Conservation (phyloP, 2,888 invertebrate species). For the Phrixothrix hirtus region DNA sequence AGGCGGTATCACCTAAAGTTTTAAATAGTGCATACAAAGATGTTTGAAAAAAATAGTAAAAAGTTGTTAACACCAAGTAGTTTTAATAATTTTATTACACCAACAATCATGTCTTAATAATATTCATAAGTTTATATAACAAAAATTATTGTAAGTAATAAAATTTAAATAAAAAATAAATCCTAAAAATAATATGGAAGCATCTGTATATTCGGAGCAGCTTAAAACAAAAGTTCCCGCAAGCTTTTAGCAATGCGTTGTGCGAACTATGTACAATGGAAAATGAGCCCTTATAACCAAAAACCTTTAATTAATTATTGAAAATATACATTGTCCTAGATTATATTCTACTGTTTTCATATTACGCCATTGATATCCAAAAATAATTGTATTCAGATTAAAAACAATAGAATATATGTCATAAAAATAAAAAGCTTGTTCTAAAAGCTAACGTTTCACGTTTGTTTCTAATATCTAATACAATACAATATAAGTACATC, state of each 20-base stretch:
- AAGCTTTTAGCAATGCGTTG: slow-evolving; percentile 46
- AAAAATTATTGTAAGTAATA: slow-evolving; percentile 55
- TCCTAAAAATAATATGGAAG: slow-evolving; percentile 52
- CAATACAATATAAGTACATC: slow-evolving; percentile 59
- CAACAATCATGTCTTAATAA: slow-evolving; percentile 59
- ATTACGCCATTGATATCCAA: slow-evolving; percentile 15
- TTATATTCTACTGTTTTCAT: slow-evolving; percentile 25
- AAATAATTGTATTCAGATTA: slow-evolving; percentile 20
- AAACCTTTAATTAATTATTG: slow-evolving; percentile 29
- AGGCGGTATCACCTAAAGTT: no score
- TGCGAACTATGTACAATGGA: slow-evolving; percentile 44
- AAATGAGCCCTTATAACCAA: slow-evolving; percentile 49
- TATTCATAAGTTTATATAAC: slow-evolving; percentile 57
- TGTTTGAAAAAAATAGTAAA: not conserved
- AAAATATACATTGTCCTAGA: slow-evolving; percentile 31
- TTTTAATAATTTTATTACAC: slow-evolving; percentile 57
- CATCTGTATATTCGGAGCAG: slow-evolving; percentile 51
- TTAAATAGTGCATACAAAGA: not conserved
- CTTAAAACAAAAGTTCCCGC: slow-evolving; percentile 47
- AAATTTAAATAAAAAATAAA: slow-evolving; percentile 52
- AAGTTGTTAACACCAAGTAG: no score
- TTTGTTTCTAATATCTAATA: slow-evolving; percentile 53
- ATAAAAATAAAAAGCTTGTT: slow-evolving; percentile 45
- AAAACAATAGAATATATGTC: slow-evolving; percentile 39
- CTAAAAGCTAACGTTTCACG: slow-evolving; percentile 49